Evolutionary conservation across 2,888 invertebrate genomes (phyloP).

Genomic region (Himalopsyche japonica): DNA sequence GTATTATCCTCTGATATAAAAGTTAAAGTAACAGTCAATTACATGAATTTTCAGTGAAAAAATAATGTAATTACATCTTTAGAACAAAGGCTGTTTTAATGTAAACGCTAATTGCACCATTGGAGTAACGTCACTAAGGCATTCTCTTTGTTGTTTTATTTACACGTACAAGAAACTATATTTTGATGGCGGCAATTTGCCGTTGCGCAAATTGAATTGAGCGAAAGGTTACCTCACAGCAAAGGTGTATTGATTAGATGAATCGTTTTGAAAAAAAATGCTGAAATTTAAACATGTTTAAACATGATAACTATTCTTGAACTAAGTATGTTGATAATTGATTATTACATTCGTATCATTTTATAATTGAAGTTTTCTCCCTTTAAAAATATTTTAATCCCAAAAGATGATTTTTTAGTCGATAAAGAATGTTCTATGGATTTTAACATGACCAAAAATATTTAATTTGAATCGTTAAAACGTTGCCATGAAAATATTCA

Average conservation of each 20-base stretch:
- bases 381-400: no score
- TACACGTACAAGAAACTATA: background rate
- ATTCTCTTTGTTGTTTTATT: conserved; percentile 18
- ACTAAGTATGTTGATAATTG: no score
- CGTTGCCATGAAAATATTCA: no score
- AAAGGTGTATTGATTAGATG: background rate
- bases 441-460: no score
- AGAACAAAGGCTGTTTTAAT: background rate
- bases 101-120: background rate
- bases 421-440: no score
- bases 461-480: no score
- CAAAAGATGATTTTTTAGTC: no score
- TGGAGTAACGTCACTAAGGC: conserved; percentile 2
- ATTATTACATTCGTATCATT: no score
- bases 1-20: background rate
- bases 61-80: background rate
- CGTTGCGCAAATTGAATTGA: conserved; percentile 22
- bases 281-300: background rate
- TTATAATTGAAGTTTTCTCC: no score
- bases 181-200: conserved; percentile 5
- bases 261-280: background rate
- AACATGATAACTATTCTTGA: no score
- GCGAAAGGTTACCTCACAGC: conserved; percentile 28
- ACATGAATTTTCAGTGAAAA: background rate
- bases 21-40: background rate